Conservation (phyloP, 35 echinoderm and acorn worm species). For the Lytechinus variegatus region DNA sequence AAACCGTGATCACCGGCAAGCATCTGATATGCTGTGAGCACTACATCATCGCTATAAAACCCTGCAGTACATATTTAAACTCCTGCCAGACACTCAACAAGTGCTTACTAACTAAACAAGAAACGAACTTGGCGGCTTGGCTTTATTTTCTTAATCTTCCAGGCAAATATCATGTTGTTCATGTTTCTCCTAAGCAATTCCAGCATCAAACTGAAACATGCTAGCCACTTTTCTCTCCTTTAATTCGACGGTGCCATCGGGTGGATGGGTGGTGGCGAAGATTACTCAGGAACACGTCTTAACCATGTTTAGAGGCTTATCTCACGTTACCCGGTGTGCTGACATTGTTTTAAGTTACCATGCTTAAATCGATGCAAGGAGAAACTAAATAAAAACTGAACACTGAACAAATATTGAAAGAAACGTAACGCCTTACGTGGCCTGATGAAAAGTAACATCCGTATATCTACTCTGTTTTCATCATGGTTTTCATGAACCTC, state of each 20-base stretch:
- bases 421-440: background rate
- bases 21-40: background rate
- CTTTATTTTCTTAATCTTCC: background rate
- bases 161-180: conserved; percentile 2
- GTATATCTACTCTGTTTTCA: background rate
- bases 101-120: background rate
- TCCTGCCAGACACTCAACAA: background rate
- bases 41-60: background rate
- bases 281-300: background rate
- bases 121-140: background rate
- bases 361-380: background rate
- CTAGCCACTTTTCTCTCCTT: background rate
- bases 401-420: conserved; percentile 5
- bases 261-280: background rate
- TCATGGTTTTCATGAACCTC: background rate
- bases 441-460: conserved; percentile 18
- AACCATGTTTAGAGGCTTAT: conserved; percentile 11
- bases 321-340: background rate
- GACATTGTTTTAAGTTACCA: conserved; percentile 13
- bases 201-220: background rate
- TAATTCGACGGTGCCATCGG: background rate
- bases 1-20: background rate
- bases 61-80: background rate
- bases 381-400: conserved; percentile 4
- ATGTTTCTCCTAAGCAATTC: background rate